These are phyloP conservation scores for Drosophila monieri DNA, from an alignment of 2,888 invertebrate species.

Conservation along the genomic window DNA sequence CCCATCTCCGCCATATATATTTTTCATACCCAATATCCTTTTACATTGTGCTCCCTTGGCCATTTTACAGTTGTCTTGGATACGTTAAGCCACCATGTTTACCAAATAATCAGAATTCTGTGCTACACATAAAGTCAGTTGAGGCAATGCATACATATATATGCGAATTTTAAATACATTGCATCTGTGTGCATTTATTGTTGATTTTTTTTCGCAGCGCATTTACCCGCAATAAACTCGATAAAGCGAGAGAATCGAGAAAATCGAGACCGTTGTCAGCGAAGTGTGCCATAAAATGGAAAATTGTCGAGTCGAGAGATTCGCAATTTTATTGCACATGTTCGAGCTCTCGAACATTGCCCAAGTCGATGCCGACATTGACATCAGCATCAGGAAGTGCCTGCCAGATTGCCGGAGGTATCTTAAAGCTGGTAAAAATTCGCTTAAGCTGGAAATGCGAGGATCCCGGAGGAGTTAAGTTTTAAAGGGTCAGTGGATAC, in stretches of 20 bases:
- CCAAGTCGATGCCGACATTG: constrained; percentile 39
- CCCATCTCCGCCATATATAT: neutral
- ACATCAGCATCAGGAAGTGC: constrained; percentile 18
- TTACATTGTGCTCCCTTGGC: constrained; percentile 8
- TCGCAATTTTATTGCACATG: constrained; percentile 61
- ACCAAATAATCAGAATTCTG: constrained; percentile 48
- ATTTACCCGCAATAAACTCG: constrained; percentile 66
- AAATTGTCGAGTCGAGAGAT: constrained; percentile 54
- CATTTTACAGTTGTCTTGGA: constrained; percentile 33
- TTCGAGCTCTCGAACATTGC: constrained; percentile 51
- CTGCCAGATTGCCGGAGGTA: constrained; percentile 20
- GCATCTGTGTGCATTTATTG: constrained; percentile 46
- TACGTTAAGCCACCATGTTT: constrained; percentile 39
- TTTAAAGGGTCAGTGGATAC: neutral
- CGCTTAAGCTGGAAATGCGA: constrained; percentile 4
- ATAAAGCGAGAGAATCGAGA: constrained; percentile 57
- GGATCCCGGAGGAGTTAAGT: neutral
- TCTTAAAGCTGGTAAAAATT: constrained; percentile 47
- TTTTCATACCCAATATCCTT: neutral
- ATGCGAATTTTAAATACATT: constrained; percentile 28
- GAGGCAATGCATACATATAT: neutral
- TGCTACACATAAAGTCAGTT: constrained; percentile 5
- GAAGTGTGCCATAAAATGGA: constrained; percentile 67
- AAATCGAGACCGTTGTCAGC: constrained; percentile 63
- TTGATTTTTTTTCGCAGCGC: constrained; percentile 38